Evolutionary conservation across 2,113 vertebrate genomes (phyloP).

Genomic region (Cisticola juncidis): DNA sequence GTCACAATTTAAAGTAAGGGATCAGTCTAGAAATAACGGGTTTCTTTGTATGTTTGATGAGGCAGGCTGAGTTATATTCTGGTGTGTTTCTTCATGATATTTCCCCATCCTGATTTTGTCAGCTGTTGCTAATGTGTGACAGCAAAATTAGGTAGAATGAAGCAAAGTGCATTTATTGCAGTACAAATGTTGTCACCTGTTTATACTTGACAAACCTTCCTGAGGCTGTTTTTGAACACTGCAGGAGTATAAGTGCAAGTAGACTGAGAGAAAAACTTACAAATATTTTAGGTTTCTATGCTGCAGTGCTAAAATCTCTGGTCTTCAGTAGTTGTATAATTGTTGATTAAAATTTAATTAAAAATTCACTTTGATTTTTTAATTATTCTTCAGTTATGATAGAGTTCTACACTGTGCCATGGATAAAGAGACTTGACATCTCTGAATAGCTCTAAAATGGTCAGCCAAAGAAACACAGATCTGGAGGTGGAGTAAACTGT

Average conservation of each 20-base stretch:
- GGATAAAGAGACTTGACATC: not conserved
- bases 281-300: not conserved
- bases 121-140: not conserved
- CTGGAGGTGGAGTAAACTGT: not conserved
- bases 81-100: not conserved
- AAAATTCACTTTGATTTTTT: not conserved
- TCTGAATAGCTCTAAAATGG: not conserved
- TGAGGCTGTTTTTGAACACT: not conserved
- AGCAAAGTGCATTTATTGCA: not conserved
- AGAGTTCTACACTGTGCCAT: not conserved
- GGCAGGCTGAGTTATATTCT: not conserved
- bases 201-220: not conserved
- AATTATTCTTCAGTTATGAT: not conserved
- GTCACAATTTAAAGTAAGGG: not conserved
- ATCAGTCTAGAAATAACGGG: not conserved
- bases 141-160: not conserved
- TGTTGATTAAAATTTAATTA: not conserved
- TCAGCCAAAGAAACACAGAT: not conserved
- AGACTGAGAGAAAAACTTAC: not conserved
- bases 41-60: slow-evolving; percentile 3
- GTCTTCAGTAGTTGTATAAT: not conserved
- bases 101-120: not conserved
- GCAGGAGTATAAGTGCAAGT: not conserved
- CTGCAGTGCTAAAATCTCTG: not conserved
- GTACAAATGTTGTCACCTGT: not conserved